Percentiles rank a stretch among this genome's conserved stretches.
Conservation (phyloP, 2,113 vertebrate species). For the Xyliphius kryptos region DNA sequence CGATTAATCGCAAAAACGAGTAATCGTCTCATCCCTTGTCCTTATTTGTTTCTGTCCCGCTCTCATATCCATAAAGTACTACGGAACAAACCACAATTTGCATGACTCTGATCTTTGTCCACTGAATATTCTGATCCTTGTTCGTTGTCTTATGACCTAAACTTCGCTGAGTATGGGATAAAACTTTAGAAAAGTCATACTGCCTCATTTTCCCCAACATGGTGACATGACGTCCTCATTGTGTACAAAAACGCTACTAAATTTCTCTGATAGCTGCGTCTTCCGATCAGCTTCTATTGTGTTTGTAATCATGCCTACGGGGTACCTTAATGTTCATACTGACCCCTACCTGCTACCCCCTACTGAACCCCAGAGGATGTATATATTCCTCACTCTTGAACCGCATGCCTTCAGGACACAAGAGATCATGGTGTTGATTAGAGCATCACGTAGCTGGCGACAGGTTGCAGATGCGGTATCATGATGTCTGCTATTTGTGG, state of each 20-base stretch:
- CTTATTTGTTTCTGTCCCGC: too few species aligned
- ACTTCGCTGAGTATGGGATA: too few species aligned
- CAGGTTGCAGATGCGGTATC: not conserved
- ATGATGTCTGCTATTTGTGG: slow-evolving; percentile 31
- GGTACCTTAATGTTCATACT: slow-evolving; percentile 18
- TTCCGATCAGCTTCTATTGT: slow-evolving; percentile 22
- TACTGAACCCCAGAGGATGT: slow-evolving; percentile 24
- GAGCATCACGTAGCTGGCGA: not conserved
- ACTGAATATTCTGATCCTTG: too few species aligned
- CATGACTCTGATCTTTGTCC: too few species aligned
- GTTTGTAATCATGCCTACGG: slow-evolving; percentile 27
- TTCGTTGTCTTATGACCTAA: too few species aligned
- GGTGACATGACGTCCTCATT: not conserved
- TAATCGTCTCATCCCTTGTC: too few species aligned
- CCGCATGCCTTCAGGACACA: not conserved
- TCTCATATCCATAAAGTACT: too few species aligned
- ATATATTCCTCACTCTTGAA: not conserved
- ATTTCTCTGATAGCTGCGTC: slow-evolving; percentile 10
- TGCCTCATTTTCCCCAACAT: not conserved
- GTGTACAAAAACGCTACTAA: slow-evolving; percentile 24
- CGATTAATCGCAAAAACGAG: too few species aligned
- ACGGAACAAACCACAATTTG: too few species aligned
- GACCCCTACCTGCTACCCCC: slow-evolving; percentile 49
- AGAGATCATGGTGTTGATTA: not conserved
- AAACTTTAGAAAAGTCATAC: too few species aligned